Conservation (phyloP, 2,113 vertebrate genomes). For the Zapornia atra region DNA sequence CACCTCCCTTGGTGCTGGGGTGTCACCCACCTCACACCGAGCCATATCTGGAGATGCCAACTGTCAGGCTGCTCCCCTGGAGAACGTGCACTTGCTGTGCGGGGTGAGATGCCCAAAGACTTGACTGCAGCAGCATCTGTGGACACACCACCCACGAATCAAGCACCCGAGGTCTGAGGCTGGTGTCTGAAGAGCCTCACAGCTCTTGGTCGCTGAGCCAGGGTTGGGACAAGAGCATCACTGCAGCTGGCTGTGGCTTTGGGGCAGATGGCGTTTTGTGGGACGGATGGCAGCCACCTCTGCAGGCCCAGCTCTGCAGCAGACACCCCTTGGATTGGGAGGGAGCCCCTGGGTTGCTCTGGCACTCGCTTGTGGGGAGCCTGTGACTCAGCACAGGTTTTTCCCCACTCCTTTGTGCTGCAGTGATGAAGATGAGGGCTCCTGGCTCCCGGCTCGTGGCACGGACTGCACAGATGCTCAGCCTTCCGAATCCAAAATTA, state of each 20-base stretch:
- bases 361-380: neutral
- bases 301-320: rapidly evolving
- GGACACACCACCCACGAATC: rapidly evolving
- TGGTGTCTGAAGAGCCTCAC: neutral
- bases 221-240: neutral
- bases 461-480: slow-evolving; percentile 72
- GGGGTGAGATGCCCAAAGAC: neutral
- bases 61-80: neutral
- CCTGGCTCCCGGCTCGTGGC: slow-evolving; percentile 66
- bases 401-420: neutral
- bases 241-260: neutral
- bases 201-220: rapidly evolving
- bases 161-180: rapidly evolving
- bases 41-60: rapidly evolving
- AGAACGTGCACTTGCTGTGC: rapidly evolving
- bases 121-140: rapidly evolving
- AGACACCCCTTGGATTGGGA: too few relatives aligned
- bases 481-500: slow-evolving; percentile 86
- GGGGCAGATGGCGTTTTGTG: rapidly evolving
- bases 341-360: neutral
- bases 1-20: neutral
- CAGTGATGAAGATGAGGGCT: slow-evolving; percentile 87
- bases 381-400: neutral
- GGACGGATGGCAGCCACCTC: neutral
- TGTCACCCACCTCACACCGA: neutral